phyloP scores from a whole-genome alignment of 2,888 invertebrate genomes.

The Pilophorus perplexus region DNA sequence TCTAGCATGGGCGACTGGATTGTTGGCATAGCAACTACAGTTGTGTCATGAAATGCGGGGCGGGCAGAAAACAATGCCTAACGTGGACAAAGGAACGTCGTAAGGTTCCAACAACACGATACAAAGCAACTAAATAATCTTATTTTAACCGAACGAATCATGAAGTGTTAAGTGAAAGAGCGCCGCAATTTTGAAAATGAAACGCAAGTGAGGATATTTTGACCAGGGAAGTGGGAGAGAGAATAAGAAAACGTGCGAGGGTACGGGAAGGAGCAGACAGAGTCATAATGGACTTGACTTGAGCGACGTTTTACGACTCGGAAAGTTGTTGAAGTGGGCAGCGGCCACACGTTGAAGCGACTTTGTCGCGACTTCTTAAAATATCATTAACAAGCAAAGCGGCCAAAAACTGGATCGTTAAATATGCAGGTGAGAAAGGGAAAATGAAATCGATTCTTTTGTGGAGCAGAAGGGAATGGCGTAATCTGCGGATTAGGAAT shows the following conservation, averaged over 20 bases:
- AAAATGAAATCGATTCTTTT: constrained; percentile 21
- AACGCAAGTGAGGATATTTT: too few relatives aligned
- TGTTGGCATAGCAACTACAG: too few relatives aligned
- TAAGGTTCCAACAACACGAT: too few relatives aligned
- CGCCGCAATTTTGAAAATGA: too few relatives aligned
- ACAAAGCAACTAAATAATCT: too few relatives aligned
- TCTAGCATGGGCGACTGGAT: too few relatives aligned
- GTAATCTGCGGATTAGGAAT: constrained; percentile 26
- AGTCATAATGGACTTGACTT: constrained; percentile 29
- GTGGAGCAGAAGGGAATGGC: constrained; percentile 4
- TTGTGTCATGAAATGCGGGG: too few relatives aligned
- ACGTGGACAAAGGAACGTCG: too few relatives aligned
- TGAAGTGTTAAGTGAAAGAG: too few relatives aligned
- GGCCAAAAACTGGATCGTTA: constrained; percentile 32
- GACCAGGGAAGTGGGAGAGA: background rate
- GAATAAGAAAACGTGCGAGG: background rate
- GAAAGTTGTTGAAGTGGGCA: constrained; percentile 33
- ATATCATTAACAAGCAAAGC: constrained; percentile 34
- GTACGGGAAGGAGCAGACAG: constrained; percentile 13
- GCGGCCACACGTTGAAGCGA: constrained; percentile 31
- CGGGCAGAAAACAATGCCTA: too few relatives aligned
- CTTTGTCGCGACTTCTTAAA: constrained; percentile 37
- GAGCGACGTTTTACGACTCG: constrained; percentile 25
- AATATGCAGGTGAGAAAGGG: constrained; percentile 33
- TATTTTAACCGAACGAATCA: too few relatives aligned